A percentile compares a stretch with the other conserved stretches of the same genome.
phyloP scores from a whole-genome alignment of 2,797 vertebrate species.

The Coluber constrictor region DNA sequence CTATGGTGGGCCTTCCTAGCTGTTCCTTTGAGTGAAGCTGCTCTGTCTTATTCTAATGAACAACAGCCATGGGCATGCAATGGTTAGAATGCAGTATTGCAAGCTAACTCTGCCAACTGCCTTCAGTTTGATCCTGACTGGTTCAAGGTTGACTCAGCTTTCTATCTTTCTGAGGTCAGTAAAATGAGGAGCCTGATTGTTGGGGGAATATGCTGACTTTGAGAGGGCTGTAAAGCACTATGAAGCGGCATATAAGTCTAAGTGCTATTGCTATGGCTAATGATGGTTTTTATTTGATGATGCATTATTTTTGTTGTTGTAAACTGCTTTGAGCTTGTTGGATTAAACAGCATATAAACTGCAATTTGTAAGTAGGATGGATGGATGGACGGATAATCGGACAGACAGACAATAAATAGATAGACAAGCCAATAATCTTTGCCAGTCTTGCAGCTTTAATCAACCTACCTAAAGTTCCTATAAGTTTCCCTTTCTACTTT shows the following conservation, averaged over 20 bases:
- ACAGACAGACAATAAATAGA: background rate
- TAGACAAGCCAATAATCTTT: background rate
- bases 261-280: background rate
- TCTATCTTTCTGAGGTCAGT: background rate
- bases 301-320: background rate
- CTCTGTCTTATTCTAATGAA: background rate
- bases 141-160: background rate
- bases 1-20: background rate
- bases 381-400: background rate
- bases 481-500: background rate
- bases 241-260: background rate
- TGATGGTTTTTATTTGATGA: background rate
- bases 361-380: background rate
- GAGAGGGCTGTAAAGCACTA: background rate
- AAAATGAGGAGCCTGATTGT: background rate
- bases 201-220: background rate
- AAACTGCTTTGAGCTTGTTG: background rate
- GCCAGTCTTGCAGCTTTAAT: background rate
- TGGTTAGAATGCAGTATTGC: background rate
- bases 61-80: background rate
- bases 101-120: background rate
- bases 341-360: background rate
- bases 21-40: background rate
- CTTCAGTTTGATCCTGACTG: background rate
- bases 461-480: background rate